A percentile compares a stretch with the other conserved stretches of the same genome.
Conservation (phyloP, 2,888 invertebrate species). For the Cynaeus angustus region DNA sequence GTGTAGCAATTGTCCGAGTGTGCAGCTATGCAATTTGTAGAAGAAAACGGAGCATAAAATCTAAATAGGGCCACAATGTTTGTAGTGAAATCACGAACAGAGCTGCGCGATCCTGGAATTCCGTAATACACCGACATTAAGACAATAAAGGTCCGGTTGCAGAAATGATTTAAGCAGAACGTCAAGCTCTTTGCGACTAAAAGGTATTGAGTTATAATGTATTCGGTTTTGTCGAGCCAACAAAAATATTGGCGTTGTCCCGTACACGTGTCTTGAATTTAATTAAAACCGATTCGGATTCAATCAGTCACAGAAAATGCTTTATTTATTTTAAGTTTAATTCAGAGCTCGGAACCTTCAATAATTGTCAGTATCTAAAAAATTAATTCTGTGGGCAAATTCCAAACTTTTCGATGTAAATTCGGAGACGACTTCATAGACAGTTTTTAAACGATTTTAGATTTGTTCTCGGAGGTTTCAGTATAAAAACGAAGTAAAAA, state of each 20-base stretch:
- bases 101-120: conserved; percentile 52
- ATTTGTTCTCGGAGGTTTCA: no score
- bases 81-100: conserved; percentile 53
- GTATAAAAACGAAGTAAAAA: no score
- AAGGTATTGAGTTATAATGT: conserved; percentile 42
- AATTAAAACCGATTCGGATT: conserved; percentile 19
- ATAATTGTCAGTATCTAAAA: conserved; percentile 15
- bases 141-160: conserved; percentile 51
- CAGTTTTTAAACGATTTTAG: no score
- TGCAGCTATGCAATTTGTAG: conserved; percentile 29
- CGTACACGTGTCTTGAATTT: conserved; percentile 39
- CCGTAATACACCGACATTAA: conserved; percentile 49
- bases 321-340: conserved; percentile 12
- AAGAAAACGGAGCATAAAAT: conserved; percentile 39
- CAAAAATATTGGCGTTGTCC: conserved; percentile 34
- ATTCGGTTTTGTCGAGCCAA: conserved; percentile 39
- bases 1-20: conserved; percentile 25
- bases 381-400: conserved; percentile 7
- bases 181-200: conserved; percentile 47
- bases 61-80: conserved; percentile 42
- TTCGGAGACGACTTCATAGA: no score
- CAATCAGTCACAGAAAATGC: conserved; percentile 16
- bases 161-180: conserved; percentile 53
- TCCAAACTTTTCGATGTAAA: no score
- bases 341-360: neutral